Evolutionary conservation across 2,113 vertebrate species (phyloP).

Genomic region (Oryctolagus cuniculus): mOryCun1.1 NC_091436.1:56677001-56677500

Average conservation of each 20-base stretch:
- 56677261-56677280: not conserved
- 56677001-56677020: too few species aligned
- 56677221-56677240: too few species aligned
- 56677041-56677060: too few species aligned
- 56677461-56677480: not conserved
- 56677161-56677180: too few species aligned
- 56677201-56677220: too few species aligned
- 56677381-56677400: conserved; percentile 8
- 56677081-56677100: too few species aligned
- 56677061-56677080: too few species aligned
- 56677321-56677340: not conserved
- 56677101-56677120: too few species aligned
- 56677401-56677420: not conserved
- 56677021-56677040: too few species aligned
- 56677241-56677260: not conserved
- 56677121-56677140: too few species aligned
- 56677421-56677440: not conserved
- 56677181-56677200: too few species aligned
- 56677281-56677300: not conserved
- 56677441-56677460: not conserved
- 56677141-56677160: too few species aligned
- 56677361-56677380: not conserved
- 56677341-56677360: conserved; percentile 8
- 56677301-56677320: not conserved
- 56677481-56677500: not conserved